A percentile compares a stretch with the other conserved stretches of the same genome.
Conservation (phyloP, 2,113 vertebrate species). For the Platysternon megacephalum region DNA sequence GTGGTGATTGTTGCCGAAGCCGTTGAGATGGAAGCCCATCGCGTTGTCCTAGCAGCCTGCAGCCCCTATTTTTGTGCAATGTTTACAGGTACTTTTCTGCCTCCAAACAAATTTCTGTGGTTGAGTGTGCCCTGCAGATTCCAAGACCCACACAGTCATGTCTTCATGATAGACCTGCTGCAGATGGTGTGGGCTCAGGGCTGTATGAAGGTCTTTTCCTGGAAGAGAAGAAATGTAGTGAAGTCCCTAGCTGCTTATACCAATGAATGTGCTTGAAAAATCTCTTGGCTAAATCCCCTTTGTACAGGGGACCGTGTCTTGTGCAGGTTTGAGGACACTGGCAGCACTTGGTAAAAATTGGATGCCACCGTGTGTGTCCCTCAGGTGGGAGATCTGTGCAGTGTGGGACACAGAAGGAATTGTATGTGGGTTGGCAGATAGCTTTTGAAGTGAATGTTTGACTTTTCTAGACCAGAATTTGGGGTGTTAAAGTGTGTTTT, state of each 20-base stretch:
- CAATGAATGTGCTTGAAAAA: not conserved
- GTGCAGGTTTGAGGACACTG: not conserved
- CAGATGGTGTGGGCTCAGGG: not conserved
- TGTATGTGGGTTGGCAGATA: not conserved
- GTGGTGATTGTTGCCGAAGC: slow-evolving; percentile 93
- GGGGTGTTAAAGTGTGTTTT: not conserved
- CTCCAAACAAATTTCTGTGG: accelerated
- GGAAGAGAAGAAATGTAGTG: accelerated
- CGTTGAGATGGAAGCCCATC: slow-evolving; percentile 92
- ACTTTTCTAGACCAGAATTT: not conserved
- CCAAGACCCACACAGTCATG: not conserved
- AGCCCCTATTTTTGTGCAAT: slow-evolving; percentile 98
- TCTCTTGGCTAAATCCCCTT: not conserved
- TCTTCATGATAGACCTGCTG: not conserved
- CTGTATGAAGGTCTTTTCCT: not conserved
- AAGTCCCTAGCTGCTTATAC: not conserved
- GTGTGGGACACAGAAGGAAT: not conserved
- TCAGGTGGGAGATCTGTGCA: not conserved
- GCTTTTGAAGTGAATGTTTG: not conserved
- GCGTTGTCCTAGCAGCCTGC: slow-evolving; percentile 92
- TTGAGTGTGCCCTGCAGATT: accelerated
- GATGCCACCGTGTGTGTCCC: not conserved
- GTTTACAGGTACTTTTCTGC: slow-evolving; percentile 90
- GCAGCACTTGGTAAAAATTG: not conserved
- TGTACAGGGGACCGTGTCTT: not conserved